Evolutionary conservation across 2,113 vertebrate species (phyloP).

Genomic region (Scortum barcoo): DNA sequence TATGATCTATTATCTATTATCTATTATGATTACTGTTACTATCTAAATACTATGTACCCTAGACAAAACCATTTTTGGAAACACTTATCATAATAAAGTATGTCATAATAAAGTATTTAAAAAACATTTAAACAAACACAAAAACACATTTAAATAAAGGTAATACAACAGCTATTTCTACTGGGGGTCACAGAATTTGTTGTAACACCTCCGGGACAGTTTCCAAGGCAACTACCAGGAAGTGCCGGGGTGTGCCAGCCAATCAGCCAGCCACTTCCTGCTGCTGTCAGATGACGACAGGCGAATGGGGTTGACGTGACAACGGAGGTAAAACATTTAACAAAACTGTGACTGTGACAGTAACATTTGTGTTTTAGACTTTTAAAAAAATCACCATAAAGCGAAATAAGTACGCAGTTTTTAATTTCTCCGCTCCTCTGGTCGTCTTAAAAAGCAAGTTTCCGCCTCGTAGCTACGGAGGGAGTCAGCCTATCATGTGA

Average conservation of each 20-base stretch:
- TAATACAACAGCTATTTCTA: too few species aligned
- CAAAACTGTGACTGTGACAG: too few species aligned
- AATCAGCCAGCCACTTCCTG: slow-evolving; percentile 52
- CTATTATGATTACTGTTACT: too few species aligned
- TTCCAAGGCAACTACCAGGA: slow-evolving; percentile 26
- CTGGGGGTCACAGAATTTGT: too few species aligned
- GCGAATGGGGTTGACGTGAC: slow-evolving; percentile 47
- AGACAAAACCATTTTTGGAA: too few species aligned
- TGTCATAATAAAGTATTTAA: too few species aligned
- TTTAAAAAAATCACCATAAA: not conserved
- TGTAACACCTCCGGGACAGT: not conserved
- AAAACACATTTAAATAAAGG: too few species aligned
- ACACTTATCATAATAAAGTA: too few species aligned
- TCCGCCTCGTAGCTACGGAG: not conserved
- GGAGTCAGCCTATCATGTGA: slow-evolving; percentile 68
- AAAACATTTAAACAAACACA: too few species aligned
- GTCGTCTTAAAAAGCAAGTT: not conserved
- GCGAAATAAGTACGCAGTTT: accelerated
- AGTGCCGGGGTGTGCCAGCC: slow-evolving; percentile 39
- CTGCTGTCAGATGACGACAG: not conserved
- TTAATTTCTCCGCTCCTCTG: accelerated
- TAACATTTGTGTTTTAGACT: not conserved
- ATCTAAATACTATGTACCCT: too few species aligned
- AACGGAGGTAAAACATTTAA: slow-evolving; percentile 38
- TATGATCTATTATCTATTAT: too few species aligned